Evolutionary conservation across 1,140 invertebrate species (phyloP).

Genomic region (Lasioglossum baleicum): DNA sequence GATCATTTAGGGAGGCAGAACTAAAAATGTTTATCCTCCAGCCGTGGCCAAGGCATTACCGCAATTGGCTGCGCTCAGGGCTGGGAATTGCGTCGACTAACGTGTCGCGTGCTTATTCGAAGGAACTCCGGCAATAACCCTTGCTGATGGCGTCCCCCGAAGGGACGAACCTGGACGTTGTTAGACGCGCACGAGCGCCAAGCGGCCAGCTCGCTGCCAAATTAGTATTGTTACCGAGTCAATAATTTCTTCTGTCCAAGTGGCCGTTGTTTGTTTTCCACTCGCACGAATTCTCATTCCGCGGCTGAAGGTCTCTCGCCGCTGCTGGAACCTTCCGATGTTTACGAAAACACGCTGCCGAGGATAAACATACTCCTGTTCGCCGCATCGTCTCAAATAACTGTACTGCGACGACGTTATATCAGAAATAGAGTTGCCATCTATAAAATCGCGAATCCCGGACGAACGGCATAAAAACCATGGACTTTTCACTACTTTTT

Average conservation of each 20-base stretch:
- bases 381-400: too few species aligned
- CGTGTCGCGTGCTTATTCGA: constrained; percentile 44
- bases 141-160: constrained; percentile 18
- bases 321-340: neutral
- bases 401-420: too few species aligned
- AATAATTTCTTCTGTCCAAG: constrained; percentile 29
- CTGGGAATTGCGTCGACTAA: constrained; percentile 40
- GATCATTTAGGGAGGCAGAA: constrained; percentile 43
- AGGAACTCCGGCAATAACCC: constrained; percentile 49
- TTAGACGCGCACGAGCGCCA: constrained; percentile 10
- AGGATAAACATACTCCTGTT: too few species aligned
- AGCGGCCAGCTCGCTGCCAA: constrained; percentile 21
- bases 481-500: too few species aligned
- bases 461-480: too few species aligned
- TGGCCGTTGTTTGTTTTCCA: constrained; percentile 23
- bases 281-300: neutral
- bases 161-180: constrained; percentile 35
- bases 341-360: constrained; percentile 19
- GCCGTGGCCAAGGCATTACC: constrained; percentile 46
- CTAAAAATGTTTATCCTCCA: constrained; percentile 36
- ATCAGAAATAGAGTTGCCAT: too few species aligned
- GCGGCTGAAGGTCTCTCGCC: too few species aligned
- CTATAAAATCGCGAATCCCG: too few species aligned
- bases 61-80: constrained; percentile 59
- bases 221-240: constrained; percentile 46